phyloP scores from a whole-genome alignment of 2,888 invertebrate genomes.

The Imbricaverruca yamaguchii region DNA sequence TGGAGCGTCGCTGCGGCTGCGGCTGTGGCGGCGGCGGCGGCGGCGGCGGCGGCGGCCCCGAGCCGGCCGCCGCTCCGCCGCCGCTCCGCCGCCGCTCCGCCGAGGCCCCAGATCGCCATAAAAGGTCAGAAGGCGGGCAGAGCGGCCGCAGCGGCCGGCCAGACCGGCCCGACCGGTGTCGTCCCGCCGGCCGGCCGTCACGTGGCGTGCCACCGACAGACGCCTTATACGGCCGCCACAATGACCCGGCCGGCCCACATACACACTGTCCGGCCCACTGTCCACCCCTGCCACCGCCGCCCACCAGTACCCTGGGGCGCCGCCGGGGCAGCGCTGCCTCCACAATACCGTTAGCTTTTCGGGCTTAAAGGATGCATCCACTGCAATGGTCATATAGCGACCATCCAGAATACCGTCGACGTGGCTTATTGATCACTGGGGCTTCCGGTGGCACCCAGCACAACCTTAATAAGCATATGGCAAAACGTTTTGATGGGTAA shows the following conservation, averaged over 20 bases:
- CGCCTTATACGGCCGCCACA: not conserved
- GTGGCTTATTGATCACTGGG: too few species aligned
- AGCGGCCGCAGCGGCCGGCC: not conserved
- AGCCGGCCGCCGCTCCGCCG: not conserved
- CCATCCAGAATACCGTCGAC: too few species aligned
- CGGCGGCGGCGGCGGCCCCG: not conserved
- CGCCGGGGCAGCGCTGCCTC: not conserved
- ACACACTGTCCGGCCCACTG: not conserved
- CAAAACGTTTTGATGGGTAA: too few species aligned
- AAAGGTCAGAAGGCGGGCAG: not conserved
- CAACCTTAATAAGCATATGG: too few species aligned
- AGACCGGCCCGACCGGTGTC: too few species aligned
- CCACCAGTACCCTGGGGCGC: not conserved
- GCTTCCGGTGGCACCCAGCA: too few species aligned
- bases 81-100: not conserved
- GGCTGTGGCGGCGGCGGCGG: not conserved
- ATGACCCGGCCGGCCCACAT: not conserved
- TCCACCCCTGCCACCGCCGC: not conserved
- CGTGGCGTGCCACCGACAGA: not conserved
- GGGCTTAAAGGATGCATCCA: too few species aligned
- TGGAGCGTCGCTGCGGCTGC: not conserved
- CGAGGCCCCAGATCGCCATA: not conserved
- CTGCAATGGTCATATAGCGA: too few species aligned
- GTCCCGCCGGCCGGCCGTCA: too few species aligned
- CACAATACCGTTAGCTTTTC: too few species aligned